Conservation (phyloP, 2,888 invertebrate genomes). For the Drosophila acutilabella region DNA sequence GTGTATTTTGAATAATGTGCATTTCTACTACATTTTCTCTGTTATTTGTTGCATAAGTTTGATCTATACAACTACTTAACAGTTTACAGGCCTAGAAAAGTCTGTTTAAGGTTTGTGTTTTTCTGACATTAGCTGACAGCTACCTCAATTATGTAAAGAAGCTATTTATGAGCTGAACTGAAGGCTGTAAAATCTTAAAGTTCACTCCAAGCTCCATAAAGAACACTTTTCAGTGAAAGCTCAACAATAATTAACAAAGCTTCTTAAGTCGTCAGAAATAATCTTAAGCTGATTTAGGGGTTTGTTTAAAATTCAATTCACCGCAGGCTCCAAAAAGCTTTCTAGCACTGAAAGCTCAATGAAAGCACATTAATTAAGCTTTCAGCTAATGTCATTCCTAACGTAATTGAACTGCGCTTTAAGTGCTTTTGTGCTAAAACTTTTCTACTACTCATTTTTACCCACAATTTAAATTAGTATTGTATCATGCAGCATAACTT, state of each 20-base stretch:
- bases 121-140: constrained; percentile 26
- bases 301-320: too few relatives aligned
- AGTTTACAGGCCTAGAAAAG: constrained; percentile 50
- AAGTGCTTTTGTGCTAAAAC: constrained; percentile 8
- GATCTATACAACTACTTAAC: constrained; percentile 46
- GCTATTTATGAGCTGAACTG: too few relatives aligned
- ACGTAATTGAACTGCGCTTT: constrained; percentile 22
- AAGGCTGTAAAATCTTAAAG: too few relatives aligned
- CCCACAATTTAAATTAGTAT: constrained; percentile 51
- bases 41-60: constrained; percentile 3
- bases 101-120: constrained; percentile 38
- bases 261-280: too few relatives aligned
- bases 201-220: too few relatives aligned
- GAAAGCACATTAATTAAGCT: neutral
- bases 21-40: constrained; percentile 9
- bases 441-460: constrained; percentile 11
- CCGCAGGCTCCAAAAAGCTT: neutral
- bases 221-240: too few relatives aligned
- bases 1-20: constrained; percentile 46
- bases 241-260: too few relatives aligned
- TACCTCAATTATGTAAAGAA: neutral
- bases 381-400: constrained; percentile 27
- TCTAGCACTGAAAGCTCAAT: neutral
- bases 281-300: too few relatives aligned
- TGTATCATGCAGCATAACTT: constrained; percentile 72